These are phyloP conservation scores for Dromaius novaehollandiae DNA, from an alignment of 2,113 vertebrate genomes.

Conservation along the genomic window DNA sequence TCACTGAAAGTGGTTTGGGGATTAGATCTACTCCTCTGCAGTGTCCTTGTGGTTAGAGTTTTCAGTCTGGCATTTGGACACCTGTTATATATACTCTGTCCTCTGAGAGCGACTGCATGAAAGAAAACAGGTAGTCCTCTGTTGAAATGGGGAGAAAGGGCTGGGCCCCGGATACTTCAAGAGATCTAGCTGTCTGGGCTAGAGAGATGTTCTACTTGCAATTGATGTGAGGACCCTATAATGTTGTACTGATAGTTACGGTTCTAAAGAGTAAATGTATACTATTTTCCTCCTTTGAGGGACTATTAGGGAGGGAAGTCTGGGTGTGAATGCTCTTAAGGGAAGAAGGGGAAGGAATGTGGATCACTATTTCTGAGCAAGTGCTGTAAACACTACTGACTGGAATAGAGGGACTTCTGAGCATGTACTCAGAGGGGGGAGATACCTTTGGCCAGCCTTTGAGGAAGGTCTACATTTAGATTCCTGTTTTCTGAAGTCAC, in stretches of 20 bases:
- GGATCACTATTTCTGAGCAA: background rate
- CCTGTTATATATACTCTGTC: background rate
- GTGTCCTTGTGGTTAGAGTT: background rate
- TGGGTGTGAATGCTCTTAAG: background rate
- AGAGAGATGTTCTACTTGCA: background rate
- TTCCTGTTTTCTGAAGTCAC: background rate
- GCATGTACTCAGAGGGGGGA: background rate
- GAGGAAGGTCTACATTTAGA: background rate
- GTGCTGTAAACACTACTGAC: accelerated
- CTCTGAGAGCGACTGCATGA: background rate
- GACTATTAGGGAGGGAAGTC: background rate
- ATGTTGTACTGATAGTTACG: background rate
- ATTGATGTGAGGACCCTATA: background rate
- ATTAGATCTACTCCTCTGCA: background rate
- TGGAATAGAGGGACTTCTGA: background rate
- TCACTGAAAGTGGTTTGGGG: background rate
- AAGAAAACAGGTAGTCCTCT: background rate
- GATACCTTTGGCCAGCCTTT: background rate
- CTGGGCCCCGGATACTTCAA: background rate
- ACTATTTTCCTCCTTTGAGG: background rate
- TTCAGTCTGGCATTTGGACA: background rate
- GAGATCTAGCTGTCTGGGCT: background rate
- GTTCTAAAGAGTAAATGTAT: background rate
- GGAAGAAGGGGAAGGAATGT: background rate
- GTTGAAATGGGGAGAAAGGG: background rate